Evolutionary conservation across 2,113 vertebrate genomes (phyloP).

Genomic region (Gracilinanus agilis): DNA sequence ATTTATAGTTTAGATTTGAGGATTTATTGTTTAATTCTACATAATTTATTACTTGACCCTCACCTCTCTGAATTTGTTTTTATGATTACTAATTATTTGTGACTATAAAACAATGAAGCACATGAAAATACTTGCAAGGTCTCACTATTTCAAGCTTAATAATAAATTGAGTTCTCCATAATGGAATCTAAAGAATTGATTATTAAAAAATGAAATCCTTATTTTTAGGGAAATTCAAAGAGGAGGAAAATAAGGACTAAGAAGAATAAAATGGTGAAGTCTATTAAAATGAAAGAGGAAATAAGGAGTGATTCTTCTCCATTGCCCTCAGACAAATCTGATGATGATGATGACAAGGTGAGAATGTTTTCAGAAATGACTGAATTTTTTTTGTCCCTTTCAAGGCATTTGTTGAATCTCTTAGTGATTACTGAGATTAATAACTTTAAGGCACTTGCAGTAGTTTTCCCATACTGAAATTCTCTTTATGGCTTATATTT

Average conservation of each 20-base stretch:
- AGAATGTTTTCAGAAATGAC: constrained; percentile 29
- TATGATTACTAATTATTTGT: not conserved
- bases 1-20: not conserved
- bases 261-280: constrained; percentile 92
- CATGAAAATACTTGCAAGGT: not conserved
- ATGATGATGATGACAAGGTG: constrained; percentile 90
- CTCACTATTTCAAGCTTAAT: constrained; percentile 9
- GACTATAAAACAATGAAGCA: not conserved
- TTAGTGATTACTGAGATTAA: constrained; percentile 36
- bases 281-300: constrained; percentile 91
- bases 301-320: constrained; percentile 94
- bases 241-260: constrained; percentile 94
- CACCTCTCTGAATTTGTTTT: constrained; percentile 11
- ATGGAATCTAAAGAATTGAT: constrained; percentile 30
- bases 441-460: constrained; percentile 28
- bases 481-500: constrained; percentile 3
- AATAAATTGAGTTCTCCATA: constrained; percentile 33
- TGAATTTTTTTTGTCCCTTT: not conserved
- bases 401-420: constrained; percentile 4
- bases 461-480: constrained; percentile 5
- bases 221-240: constrained; percentile 91
- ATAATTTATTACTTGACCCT: not conserved
- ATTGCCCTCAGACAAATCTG: constrained; percentile 93
- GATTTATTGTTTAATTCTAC: not conserved
- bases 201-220: constrained; percentile 52